Conservation (phyloP, 2,797 vertebrate genomes). For the Numenius phaeopus region DNA sequence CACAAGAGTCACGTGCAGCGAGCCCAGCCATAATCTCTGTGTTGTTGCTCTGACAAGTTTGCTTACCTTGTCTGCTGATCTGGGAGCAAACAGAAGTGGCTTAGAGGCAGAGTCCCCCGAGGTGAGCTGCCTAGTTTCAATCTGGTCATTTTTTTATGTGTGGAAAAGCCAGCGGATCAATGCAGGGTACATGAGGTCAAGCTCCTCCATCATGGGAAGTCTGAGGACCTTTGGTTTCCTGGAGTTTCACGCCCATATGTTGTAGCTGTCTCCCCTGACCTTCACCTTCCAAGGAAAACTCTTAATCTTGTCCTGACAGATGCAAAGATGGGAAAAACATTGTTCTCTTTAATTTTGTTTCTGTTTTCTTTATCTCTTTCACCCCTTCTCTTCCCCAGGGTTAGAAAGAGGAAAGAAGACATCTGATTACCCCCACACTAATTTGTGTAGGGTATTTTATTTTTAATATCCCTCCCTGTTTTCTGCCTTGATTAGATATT, state of each 20-base stretch:
- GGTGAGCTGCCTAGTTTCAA: neutral
- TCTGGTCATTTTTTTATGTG: neutral
- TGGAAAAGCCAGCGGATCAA: neutral
- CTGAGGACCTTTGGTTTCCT: neutral
- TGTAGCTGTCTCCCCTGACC: neutral
- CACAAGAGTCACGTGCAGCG: rapidly evolving
- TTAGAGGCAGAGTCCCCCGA: neutral
- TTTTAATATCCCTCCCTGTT: constrained; percentile 20
- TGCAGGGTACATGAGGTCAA: neutral
- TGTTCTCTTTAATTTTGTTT: neutral
- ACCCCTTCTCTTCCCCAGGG: neutral
- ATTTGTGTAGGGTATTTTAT: constrained; percentile 1
- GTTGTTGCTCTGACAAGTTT: neutral
- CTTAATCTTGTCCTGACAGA: neutral
- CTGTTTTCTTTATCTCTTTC: neutral
- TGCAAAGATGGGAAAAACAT: neutral
- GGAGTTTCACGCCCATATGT: neutral
- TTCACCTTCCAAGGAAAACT: neutral
- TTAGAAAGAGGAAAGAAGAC: neutral
- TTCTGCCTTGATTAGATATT: neutral
- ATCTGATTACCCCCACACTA: neutral
- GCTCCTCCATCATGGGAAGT: neutral
- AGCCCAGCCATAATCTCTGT: neutral
- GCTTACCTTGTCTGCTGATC: neutral
- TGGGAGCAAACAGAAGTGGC: neutral